A percentile compares a stretch with the other conserved stretches of the same genome.
Evolutionary conservation across 2,888 invertebrate species (phyloP).

Genomic region (Neelides folsomi): DNA sequence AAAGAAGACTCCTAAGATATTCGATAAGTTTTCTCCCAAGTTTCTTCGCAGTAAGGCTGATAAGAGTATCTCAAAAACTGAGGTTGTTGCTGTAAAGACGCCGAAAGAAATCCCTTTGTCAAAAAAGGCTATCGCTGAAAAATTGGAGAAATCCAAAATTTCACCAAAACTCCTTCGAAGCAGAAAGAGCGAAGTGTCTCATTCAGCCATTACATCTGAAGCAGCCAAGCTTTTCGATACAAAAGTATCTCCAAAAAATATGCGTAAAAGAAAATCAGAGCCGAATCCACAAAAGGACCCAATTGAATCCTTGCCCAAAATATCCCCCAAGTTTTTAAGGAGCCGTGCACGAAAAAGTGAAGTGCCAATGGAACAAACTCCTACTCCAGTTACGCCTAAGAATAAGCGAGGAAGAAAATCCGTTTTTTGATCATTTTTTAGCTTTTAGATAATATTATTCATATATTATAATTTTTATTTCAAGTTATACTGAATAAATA

Average conservation of each 20-base stretch:
- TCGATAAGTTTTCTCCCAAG: background rate
- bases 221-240: background rate
- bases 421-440: too few species aligned
- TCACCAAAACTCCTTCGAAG: constrained; percentile 16
- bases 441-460: too few species aligned
- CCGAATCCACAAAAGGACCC: too few species aligned
- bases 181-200: constrained; percentile 10
- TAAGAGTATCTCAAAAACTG: background rate
- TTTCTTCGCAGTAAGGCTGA: background rate
- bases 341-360: constrained; percentile 6
- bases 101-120: background rate
- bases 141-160: constrained; percentile 6
- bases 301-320: background rate
- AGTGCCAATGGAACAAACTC: too few species aligned
- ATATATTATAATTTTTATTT: too few species aligned
- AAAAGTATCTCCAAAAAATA: background rate
- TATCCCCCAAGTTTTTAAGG: constrained; percentile 10
- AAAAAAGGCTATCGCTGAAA: background rate
- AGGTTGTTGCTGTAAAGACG: background rate
- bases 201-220: background rate
- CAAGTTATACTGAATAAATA: too few species aligned
- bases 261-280: too few species aligned
- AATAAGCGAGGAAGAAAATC: too few species aligned
- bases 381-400: too few species aligned
- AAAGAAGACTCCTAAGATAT: constrained; percentile 1